Base-by-base conservation (phyloP, 2,797 vertebrate species). In the Meda fulgida region DNA sequence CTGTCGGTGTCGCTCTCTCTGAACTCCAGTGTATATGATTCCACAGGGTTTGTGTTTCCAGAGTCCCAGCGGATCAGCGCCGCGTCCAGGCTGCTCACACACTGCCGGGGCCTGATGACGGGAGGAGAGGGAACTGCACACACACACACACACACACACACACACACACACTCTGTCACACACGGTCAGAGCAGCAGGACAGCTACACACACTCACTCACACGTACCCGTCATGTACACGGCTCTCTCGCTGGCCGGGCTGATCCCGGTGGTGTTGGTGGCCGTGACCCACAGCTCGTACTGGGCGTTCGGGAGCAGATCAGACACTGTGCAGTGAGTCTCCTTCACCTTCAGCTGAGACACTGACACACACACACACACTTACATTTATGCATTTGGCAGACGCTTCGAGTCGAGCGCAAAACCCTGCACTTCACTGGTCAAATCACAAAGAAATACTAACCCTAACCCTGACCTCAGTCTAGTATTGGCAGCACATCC, bases 251-350 rank as follows among this genome's bases (percentile, higher is more conserved):
- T 99, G 16, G 94, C 93, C 7, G 97, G 96, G 86, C 98, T 98
- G 90, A 94, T 91, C 48, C 98, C 98, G 0, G 97, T 96, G 43
- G 94, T 95, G 91, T 99, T 99, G 87, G 95, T 94, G 46, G 97
- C 98, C 0, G 94, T 97, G 87, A 98, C 97, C 97, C 97, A 98
- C 84, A 99, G 97, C 89, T 99, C 97, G 43, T 99, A 99, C 90
- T 99, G 97, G 38, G 96, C 96, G 2, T 98, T 97, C 0, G 97
- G 96, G 89, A 94, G 87, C 86, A 99, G 94, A n/a, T 96, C 91
- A 31, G 82, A 92, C 88, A 99, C 96, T 0, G 94, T 96, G 91
- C 96, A 97, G 85, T 98, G 97, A 0, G 97, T 98, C 94, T 99
- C 98, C 92, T 97, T 99, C 88, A 98, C 94, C 48, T 93, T 96